Evolutionary conservation across 1,140 invertebrate genomes (phyloP), one percentile per base, ranked within the genome.

Genomic region (Drosophila seguyi): DNA sequence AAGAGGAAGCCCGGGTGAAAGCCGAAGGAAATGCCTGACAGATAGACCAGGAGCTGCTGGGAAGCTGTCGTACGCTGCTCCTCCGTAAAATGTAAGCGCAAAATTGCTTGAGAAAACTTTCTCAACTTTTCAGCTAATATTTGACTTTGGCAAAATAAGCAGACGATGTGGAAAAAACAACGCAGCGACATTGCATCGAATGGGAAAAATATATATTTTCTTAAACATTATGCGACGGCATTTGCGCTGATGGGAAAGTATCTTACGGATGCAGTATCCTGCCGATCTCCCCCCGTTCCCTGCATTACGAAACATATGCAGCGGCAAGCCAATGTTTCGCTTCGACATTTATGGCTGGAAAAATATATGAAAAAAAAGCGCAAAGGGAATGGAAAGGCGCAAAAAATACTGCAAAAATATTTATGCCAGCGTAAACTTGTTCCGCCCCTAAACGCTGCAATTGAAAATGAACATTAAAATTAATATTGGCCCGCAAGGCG

Each of bases 111-210:
- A 73, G 85, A 90, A 90, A 90, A 90, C 86, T 90, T 90, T 90
- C 81, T 90, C 85, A 90, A 90, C 85, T 90, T 90, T 90, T 90
- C 85, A 90, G 85, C 85, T 90, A 90, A 90, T 90, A 90, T 90
- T 90, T 90, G 85, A 90, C 85, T 90, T 90, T 90, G 73, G 67
- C 81, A 85, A 88, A 88, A 88, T 88, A 90, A 90, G 85, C 73
- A 90, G 85, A 79, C 84, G 85, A 88, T 90, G 85, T 85, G 85
- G 85, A 90, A 88, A 73, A 88, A 88, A 85, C 81, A 88, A 81
- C 85, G 85, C 67, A 62, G 77, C 77, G 79, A 67, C 76, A 84
- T 83, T 52, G 75, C 75, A 75, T 59, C 72, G 80, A 84, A 84
- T 90, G 73, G 76, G 73, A 60, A 75, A 86, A 76, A 74, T 82